Conservation (phyloP, 2,113 vertebrate species). For the Leiothrix lutea region DNA sequence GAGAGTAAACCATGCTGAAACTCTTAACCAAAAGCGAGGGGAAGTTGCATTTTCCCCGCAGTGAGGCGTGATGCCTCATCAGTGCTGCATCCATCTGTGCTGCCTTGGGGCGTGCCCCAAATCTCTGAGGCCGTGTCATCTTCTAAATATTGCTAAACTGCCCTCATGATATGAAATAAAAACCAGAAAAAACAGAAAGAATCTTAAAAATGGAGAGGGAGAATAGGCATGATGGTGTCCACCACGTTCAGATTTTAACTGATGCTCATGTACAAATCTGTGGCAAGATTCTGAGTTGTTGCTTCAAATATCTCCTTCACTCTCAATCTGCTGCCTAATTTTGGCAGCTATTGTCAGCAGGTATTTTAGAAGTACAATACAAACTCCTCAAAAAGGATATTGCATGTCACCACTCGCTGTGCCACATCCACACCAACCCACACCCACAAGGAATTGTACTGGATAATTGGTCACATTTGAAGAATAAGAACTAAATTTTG, state of each 20-base stretch:
- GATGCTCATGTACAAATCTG: neutral
- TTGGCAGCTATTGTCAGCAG: conserved; percentile 8
- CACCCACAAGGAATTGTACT: neutral
- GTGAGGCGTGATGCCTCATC: neutral
- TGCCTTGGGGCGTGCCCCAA: neutral
- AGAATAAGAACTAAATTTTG: neutral
- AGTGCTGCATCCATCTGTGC: neutral
- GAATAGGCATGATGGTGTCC: neutral
- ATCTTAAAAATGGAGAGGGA: neutral
- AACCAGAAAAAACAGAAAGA: neutral
- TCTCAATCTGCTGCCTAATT: neutral
- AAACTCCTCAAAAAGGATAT: neutral
- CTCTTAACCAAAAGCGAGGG: accelerated
- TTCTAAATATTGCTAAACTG: neutral
- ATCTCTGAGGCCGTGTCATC: neutral
- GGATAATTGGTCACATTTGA: conserved; percentile 35
- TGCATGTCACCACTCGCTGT: neutral
- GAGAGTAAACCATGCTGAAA: neutral
- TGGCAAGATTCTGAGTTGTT: neutral
- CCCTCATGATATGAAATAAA: neutral
- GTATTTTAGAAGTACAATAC: neutral
- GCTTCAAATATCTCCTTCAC: neutral
- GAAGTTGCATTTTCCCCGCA: neutral
- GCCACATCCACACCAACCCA: conserved; percentile 7
- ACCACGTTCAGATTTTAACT: neutral